Evolutionary conservation across 2,113 vertebrate genomes (phyloP).

Genomic region (Baryphthengus martii): DNA sequence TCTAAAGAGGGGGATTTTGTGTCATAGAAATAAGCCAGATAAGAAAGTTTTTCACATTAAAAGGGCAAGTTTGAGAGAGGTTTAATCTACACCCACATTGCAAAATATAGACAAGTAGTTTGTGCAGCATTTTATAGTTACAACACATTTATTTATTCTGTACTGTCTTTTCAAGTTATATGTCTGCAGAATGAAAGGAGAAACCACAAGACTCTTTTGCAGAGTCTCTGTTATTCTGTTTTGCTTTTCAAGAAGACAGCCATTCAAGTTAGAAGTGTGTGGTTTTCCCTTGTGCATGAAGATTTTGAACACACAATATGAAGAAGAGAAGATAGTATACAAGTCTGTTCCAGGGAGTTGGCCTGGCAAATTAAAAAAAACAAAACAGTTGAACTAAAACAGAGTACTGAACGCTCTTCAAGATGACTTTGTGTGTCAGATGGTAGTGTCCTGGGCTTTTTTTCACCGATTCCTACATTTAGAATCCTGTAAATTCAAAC

Average conservation of each 20-base stretch:
- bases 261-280: background rate
- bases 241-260: background rate
- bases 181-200: background rate
- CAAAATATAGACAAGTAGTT: background rate
- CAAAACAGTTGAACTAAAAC: background rate
- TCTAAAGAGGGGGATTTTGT: background rate
- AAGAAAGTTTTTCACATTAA: background rate
- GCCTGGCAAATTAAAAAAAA: background rate
- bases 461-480: background rate
- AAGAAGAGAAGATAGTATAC: background rate
- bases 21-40: background rate
- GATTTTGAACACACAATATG: background rate
- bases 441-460: background rate
- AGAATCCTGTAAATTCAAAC: background rate
- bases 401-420: background rate
- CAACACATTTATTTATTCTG: background rate
- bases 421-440: background rate
- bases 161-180: background rate
- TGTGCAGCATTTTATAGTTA: background rate
- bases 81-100: background rate
- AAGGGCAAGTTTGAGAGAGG: background rate
- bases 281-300: background rate
- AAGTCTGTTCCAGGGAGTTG: background rate
- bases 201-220: background rate
- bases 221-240: background rate